Evolutionary conservation across 2,888 invertebrate genomes (phyloP).

Genomic region (Blastobasis adustella): DNA sequence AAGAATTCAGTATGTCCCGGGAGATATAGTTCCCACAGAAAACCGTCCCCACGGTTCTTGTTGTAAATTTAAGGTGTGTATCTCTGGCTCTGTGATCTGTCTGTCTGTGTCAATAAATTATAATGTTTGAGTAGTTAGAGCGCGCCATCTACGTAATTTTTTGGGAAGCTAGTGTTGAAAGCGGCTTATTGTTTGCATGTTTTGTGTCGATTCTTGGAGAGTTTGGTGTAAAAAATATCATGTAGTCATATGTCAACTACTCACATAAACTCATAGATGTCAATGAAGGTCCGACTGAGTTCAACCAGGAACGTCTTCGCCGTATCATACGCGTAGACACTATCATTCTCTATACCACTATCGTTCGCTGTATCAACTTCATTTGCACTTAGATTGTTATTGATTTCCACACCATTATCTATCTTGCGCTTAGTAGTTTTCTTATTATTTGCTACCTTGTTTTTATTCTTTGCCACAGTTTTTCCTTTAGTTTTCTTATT

Average conservation of each 20-base stretch:
- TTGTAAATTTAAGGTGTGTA: too few relatives aligned
- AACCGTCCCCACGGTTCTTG: too few relatives aligned
- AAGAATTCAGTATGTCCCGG: too few relatives aligned
- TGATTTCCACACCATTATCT: slow-evolving; percentile 7
- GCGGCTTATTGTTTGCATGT: too few relatives aligned
- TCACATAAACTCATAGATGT: slow-evolving; percentile 39
- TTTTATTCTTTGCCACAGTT: neutral
- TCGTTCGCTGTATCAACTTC: slow-evolving; percentile 19
- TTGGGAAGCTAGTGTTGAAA: too few relatives aligned
- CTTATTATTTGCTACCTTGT: slow-evolving; percentile 11
- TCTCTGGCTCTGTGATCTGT: too few relatives aligned
- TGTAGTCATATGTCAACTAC: slow-evolving; percentile 17
- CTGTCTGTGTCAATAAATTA: too few relatives aligned
- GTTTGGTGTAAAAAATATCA: too few relatives aligned
- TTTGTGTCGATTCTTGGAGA: too few relatives aligned
- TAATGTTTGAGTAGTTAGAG: too few relatives aligned
- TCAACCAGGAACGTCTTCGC: slow-evolving; percentile 30
- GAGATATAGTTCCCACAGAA: too few relatives aligned
- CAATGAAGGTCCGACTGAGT: slow-evolving; percentile 25
- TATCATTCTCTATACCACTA: slow-evolving; percentile 32
- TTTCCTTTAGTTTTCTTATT: neutral
- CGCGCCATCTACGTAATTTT: too few relatives aligned
- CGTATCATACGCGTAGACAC: slow-evolving; percentile 16
- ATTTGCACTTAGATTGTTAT: neutral
- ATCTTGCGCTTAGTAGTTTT: neutral